Evolutionary conservation across 2,797 vertebrate genomes (phyloP), one percentile per base, ranked within the genome.

Genomic region (Propithecus deckenii): DNA sequence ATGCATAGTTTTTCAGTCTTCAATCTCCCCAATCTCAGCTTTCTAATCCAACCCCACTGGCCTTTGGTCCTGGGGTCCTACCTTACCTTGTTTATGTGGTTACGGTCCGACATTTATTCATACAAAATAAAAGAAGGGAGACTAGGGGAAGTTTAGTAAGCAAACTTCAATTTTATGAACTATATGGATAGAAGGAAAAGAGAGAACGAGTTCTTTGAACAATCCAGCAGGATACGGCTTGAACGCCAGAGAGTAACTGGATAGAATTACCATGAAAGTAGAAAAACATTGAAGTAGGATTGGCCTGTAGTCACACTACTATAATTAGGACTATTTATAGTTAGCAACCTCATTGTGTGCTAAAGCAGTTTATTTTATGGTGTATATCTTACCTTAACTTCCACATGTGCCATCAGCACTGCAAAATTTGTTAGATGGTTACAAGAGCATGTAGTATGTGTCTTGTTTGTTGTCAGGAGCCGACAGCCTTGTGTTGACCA

Each of bases 401-500:
- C 99, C 98, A 99, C 99, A 0, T 99, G 99, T 43, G 99, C 99
- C 99, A 99, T 99, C 61, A 99, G 99, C 59, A 99, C 99, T 0
- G 99, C 99, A 78, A 99, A 99, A 97, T 99, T 99, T 97, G 99
- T 99, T 14, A 99, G 99, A 92, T 99, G 99, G 76, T 99, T 99
- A 96, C 99, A 99, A 95, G 99, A 99, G 97, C 99, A 99, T 0
- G 99, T 99, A 94, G 99, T 99, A 98, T 99, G 99, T 0, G 99
- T 99, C 98, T 99, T 99, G 98, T 99, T 99, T 79, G 99, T 99
- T 67, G 98, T 99, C 20, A 99, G 98, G 91, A 99, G 98, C 57
- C 99, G 99, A 93, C 99, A 99, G 98, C 99, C 99, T 98, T 99
- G 99, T 1, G 99, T 99, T 18, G 99, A 99, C 99, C 99, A 99